Evolutionary conservation across 2,888 invertebrate genomes (phyloP), one percentile per base, ranked within the genome.

Genomic region (Diplazon laetatorius): DNA sequence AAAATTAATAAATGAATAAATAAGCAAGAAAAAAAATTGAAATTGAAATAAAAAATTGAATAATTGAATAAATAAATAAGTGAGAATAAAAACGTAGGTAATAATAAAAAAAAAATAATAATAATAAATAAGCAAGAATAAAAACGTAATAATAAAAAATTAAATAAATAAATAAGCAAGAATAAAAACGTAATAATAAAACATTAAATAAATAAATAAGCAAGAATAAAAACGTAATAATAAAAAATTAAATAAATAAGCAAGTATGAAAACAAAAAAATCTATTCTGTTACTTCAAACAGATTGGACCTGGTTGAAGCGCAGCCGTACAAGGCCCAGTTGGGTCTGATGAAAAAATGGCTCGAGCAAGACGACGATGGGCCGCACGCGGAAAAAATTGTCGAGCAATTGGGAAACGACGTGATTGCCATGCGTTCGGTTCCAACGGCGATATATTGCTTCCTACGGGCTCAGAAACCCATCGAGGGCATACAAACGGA

Each of bases 381-480:
- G 8, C 88, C 90, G 1, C 90, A 92, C 63, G 91, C 92, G 52
- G 92, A 93, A 66, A 84, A 83, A 82, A 92, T 95, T 12, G 91
- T 93, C 57, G 89, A 92, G 35, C 85, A 88, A 46, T 86, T 94
- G 82, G 95, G 95, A 3, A 93, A 93, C 86, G 92, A 92, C 74
- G 92, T 95, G 4, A 90, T 93, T 48, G 95, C 95, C 0, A 86
- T 94, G n/a, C 92, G 93, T 80, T 95, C 95, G 0, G 95, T 95
- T 8, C 95, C 95, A 2, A 94, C 95, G 20, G 95, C 95, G 16
- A 93, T 96, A 80, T 95, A 93, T 88, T 94, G 94, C 83, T 95
- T 95, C 87, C 89, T 95, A 30, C 91, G 91, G 82, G 93, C 93
- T 4, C 92, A 92, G 74, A 90, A 91, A 48, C 91, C 92, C 50